Evolutionary conservation across 1,140 invertebrate species (phyloP), one percentile per base, ranked within the genome.

Genomic region (Philopotamus ludificatus): DNA sequence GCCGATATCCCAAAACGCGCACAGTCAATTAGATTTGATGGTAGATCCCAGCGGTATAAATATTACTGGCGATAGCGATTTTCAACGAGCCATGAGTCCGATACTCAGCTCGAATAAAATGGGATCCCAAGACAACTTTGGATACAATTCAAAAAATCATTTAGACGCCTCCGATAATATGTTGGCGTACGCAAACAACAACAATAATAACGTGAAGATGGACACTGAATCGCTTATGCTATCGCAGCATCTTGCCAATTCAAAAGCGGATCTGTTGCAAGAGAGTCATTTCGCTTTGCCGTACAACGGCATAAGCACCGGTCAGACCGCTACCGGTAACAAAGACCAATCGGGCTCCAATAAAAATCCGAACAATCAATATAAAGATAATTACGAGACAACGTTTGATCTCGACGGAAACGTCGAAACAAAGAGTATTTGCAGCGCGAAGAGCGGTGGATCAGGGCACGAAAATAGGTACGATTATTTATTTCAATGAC

Each of bases 321-420:
- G 26, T 39, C 67, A 69, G 41, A 63, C 53, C 44, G 28, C 49
- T 9, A 21, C 22, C 15, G 61, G 15, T n/a, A 51, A 39, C 39
- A 70, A 64, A 47, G 70, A 71, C 16, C 65, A 71, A 45, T 72
- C 72, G 28, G 74, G 72, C 54, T 54, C 68, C 4, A 73, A 67
- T 45, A 73, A 77, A 20, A 71, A 70, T 16, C 65, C 71, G 21
- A 74, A 71, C 60, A 72, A 75, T 12, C 77, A 79, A 28, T 80
- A 77, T 67, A 80, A 80, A 71, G 87, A 89, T 75, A 90, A 91
- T 79, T 90, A 89, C 67, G 90, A 92, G 74, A 92, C 89, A 3
- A 91, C 89, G 1, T 91, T 91, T 75, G 90, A 92, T 78, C 79
- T 89, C 55, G 89, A 91, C 66, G 89, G 89, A 22, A 93, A 93